These are phyloP conservation scores for Chrysina gloriosa DNA, from an alignment of 2,888 invertebrate species.

Conservation along the genomic window DNA sequence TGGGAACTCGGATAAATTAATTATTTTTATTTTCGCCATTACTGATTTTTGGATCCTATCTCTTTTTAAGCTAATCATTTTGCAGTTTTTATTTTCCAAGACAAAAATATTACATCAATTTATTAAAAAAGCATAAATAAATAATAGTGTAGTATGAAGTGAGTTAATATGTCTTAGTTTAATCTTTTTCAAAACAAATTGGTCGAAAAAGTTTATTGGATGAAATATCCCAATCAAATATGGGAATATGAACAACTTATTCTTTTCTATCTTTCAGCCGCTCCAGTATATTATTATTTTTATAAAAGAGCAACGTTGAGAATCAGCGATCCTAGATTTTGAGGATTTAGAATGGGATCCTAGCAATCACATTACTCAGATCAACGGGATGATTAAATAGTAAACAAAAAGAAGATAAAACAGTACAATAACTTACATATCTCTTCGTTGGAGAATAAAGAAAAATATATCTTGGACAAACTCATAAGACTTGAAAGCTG, in stretches of 20 bases:
- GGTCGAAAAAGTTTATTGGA: too few species aligned
- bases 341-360: conserved; percentile 84
- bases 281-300: conserved; percentile 89
- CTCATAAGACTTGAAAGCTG: conserved; percentile 35
- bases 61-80: too few species aligned
- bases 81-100: too few species aligned
- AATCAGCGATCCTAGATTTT: conserved; percentile 90
- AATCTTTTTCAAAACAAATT: too few species aligned
- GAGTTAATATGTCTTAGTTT: too few species aligned
- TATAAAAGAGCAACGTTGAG: conserved; percentile 90
- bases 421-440: conserved; percentile 33
- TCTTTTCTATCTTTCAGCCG: conserved; percentile 67
- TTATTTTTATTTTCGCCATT: too few species aligned
- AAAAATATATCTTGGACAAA: conserved; percentile 30
- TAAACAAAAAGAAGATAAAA: background rate
- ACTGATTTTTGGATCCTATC: too few species aligned
- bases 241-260: background rate
- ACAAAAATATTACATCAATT: too few species aligned
- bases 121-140: too few species aligned
- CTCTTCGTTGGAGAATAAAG: conserved; percentile 34
- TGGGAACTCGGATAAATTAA: too few species aligned
- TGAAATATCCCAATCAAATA: background rate
- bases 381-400: conserved; percentile 37
- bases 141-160: too few species aligned
- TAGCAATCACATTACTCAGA: conserved; percentile 41